phyloP scores from a whole-genome alignment of 1,140 invertebrate species.

The Halictus rubicundus region DNA sequence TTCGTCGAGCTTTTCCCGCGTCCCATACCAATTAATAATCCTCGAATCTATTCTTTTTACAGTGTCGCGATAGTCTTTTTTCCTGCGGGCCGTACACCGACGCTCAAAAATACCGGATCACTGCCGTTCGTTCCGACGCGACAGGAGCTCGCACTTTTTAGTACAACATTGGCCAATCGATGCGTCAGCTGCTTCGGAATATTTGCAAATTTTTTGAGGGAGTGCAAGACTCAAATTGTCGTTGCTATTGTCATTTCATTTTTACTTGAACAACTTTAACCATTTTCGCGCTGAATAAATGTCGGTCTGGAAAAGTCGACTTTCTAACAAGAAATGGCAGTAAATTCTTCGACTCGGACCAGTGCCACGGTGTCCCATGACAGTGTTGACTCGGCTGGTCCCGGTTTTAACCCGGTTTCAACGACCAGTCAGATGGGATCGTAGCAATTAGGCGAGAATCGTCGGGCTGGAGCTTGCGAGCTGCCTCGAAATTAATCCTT shows the following conservation, averaged over 20 bases:
- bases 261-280: too few relatives aligned
- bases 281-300: too few relatives aligned
- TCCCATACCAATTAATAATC: background rate
- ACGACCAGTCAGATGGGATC: constrained; percentile 42
- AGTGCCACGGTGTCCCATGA: background rate
- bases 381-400: background rate
- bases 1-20: background rate
- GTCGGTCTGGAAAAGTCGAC: too few relatives aligned
- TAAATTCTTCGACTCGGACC: background rate
- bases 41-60: background rate
- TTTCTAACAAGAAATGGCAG: background rate
- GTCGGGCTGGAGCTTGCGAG: constrained; percentile 51
- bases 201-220: too few relatives aligned
- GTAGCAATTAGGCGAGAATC: constrained; percentile 70
- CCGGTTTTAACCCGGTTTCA: constrained; percentile 10
- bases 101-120: background rate
- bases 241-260: too few relatives aligned
- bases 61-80: background rate
- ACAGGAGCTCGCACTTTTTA: too few relatives aligned
- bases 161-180: too few relatives aligned
- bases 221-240: too few relatives aligned
- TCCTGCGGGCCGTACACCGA: background rate
- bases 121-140: background rate
- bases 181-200: too few relatives aligned
- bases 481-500: constrained; percentile 69